Percentiles rank a stretch among this genome's conserved stretches.
Evolutionary conservation across 2,888 invertebrate species (phyloP).

Genomic region (Ypsolopha sequella): DNA sequence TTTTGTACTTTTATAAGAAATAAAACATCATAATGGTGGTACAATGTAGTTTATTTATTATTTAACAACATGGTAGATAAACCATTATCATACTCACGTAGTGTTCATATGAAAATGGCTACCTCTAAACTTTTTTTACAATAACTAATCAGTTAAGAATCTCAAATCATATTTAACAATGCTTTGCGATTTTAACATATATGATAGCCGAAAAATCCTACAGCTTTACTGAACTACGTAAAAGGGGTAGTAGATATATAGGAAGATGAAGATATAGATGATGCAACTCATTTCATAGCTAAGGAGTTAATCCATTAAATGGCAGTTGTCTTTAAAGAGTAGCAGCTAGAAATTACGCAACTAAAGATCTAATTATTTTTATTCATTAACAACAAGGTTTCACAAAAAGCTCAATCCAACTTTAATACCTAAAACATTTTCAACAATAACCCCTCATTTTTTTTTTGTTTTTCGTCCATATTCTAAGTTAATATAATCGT

Average conservation of each 20-base stretch:
- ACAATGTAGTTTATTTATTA: slow-evolving; percentile 77
- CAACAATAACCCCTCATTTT: slow-evolving; percentile 57
- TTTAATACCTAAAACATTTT: slow-evolving; percentile 66
- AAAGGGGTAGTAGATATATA: slow-evolving; percentile 14
- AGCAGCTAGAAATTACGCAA: slow-evolving; percentile 12
- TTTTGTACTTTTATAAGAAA: slow-evolving; percentile 47
- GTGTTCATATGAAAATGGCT: slow-evolving; percentile 60
- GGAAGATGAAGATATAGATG: neutral
- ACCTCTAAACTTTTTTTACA: slow-evolving; percentile 66
- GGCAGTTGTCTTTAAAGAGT: slow-evolving; percentile 16
- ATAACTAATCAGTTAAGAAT: slow-evolving; percentile 51
- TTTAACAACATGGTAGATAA: slow-evolving; percentile 73
- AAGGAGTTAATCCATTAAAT: neutral
- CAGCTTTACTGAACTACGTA: slow-evolving; percentile 31
- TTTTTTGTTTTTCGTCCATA: slow-evolving; percentile 52
- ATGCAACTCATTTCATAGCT: neutral
- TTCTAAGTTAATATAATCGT: slow-evolving; percentile 59
- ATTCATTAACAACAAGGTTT: slow-evolving; percentile 48
- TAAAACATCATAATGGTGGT: slow-evolving; percentile 69
- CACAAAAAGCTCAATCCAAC: slow-evolving; percentile 64
- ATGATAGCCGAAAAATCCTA: slow-evolving; percentile 47
- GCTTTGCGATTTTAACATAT: slow-evolving; percentile 42
- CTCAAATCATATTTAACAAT: slow-evolving; percentile 54
- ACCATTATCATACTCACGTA: slow-evolving; percentile 60
- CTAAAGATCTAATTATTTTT: slow-evolving; percentile 28